A percentile compares a stretch with the other conserved stretches of the same genome.
Conservation (phyloP, 2,888 invertebrate species). For the Sminthurides aquaticus region DNA sequence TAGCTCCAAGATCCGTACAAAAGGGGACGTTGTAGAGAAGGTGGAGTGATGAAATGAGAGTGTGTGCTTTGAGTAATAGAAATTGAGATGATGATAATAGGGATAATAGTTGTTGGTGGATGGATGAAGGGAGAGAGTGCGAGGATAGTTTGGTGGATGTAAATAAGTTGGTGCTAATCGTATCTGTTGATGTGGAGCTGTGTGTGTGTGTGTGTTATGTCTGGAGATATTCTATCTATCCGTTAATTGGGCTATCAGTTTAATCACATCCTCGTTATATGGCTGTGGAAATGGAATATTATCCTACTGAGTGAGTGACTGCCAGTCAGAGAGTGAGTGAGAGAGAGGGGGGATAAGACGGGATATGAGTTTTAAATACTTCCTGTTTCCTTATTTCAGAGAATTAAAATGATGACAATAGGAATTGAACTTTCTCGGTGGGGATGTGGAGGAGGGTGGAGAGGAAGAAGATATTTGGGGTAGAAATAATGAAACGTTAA, state of each 20-base stretch:
- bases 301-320: background rate
- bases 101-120: background rate
- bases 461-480: background rate
- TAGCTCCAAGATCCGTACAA: too few relatives aligned
- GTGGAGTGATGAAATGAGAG: background rate
- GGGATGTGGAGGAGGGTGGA: background rate
- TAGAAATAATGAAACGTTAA: background rate
- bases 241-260: constrained; percentile 25
- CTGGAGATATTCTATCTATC: constrained; percentile 11
- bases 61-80: background rate
- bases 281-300: background rate
- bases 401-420: constrained; percentile 20
- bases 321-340: background rate
- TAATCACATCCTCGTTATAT: constrained; percentile 25
- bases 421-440: background rate
- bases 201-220: constrained; percentile 9
- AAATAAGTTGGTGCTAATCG: background rate
- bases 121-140: background rate
- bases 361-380: constrained; percentile 26
- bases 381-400: constrained; percentile 25
- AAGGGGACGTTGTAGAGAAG: too few relatives aligned
- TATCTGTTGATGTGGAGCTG: background rate
- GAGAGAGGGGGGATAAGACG: constrained; percentile 2
- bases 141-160: background rate
- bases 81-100: background rate